Percentiles rank a stretch among this genome's conserved stretches.
Conservation (phyloP, 1,140 invertebrate species). For the Drosophila lacteicornis region DNA sequence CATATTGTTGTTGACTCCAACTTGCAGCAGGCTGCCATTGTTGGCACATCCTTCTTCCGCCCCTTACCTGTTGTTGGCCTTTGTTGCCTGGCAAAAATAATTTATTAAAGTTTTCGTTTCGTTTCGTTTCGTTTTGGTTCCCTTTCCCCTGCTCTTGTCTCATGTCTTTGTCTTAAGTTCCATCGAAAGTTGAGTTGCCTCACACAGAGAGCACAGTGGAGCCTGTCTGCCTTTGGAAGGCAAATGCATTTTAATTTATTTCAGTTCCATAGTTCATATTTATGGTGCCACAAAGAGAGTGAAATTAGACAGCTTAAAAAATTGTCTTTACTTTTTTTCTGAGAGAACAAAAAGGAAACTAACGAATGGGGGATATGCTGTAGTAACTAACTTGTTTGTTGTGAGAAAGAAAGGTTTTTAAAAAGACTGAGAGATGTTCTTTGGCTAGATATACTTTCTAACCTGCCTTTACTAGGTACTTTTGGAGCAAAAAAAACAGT, state of each 20-base stretch:
- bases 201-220: slow-evolving; percentile 6
- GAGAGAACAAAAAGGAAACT: not conserved
- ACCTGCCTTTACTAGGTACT: not conserved
- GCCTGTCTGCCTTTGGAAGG: slow-evolving; percentile 15
- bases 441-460: not conserved
- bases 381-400: not conserved
- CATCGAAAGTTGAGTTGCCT: slow-evolving; percentile 12
- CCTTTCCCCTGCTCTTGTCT: not conserved
- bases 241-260: slow-evolving; percentile 38
- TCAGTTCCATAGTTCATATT: slow-evolving; percentile 32
- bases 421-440: too few species aligned
- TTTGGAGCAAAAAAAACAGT: not conserved
- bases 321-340: not conserved
- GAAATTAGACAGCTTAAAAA: slow-evolving; percentile 7
- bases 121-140: slow-evolving; percentile 5
- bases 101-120: slow-evolving; percentile 53
- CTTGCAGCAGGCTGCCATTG: slow-evolving; percentile 29
- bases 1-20: slow-evolving; percentile 31
- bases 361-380: too few species aligned
- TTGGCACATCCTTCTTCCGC: slow-evolving; percentile 4
- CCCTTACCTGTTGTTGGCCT: slow-evolving; percentile 29
- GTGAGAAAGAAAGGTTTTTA: not conserved
- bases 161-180: slow-evolving; percentile 29
- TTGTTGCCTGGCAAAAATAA: slow-evolving; percentile 48
- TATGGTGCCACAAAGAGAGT: not conserved